Evolutionary conservation across 2,888 invertebrate species (phyloP).

Genomic region (Panzeria rudis): DNA sequence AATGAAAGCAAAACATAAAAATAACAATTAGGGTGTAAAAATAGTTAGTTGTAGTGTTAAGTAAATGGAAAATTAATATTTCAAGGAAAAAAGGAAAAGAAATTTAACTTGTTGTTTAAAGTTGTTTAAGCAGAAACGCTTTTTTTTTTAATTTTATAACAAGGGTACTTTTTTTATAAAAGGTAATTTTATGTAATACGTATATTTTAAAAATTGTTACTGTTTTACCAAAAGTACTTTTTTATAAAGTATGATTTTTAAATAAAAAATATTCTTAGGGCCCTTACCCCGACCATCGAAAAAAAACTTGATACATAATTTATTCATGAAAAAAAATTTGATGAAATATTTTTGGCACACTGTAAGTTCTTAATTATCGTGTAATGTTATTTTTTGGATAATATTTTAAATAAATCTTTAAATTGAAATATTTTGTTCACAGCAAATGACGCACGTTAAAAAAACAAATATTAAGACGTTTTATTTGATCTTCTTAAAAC

Average conservation of each 20-base stretch:
- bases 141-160: background rate
- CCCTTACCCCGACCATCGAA: background rate
- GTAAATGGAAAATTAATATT: conserved; percentile 17
- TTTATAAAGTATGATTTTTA: too few relatives aligned
- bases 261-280: too few relatives aligned
- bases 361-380: background rate
- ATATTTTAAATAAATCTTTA: background rate
- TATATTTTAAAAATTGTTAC: background rate
- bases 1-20: conserved; percentile 51
- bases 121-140: background rate
- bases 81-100: conserved; percentile 1
- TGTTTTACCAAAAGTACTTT: background rate
- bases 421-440: background rate
- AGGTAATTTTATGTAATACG: too few relatives aligned
- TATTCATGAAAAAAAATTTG: background rate
- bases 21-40: conserved; percentile 46
- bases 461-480: conserved; percentile 8
- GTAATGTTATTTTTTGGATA: background rate
- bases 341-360: background rate
- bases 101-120: background rate
- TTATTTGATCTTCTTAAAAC: conserved; percentile 24
- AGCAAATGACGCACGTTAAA: background rate
- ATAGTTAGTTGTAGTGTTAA: conserved; percentile 9
- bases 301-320: background rate
- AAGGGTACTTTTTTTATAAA: background rate